These are phyloP conservation scores for Eolophus roseicapilla DNA, from an alignment of 2,113 vertebrate genomes.

Conservation along the genomic window DNA sequence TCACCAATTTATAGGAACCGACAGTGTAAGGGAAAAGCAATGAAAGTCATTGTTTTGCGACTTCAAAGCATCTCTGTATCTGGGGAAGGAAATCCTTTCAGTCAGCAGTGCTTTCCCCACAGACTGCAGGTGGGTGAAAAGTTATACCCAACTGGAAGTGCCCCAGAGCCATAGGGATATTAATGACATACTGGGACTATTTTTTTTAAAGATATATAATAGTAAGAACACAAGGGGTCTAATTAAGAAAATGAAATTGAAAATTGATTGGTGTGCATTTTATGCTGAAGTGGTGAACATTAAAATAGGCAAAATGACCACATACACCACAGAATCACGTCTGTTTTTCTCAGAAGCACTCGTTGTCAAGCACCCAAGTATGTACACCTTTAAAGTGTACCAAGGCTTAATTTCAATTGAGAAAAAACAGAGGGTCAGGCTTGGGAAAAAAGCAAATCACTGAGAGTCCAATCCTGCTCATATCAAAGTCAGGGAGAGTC, in stretches of 20 bases:
- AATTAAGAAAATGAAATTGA: slow-evolving; percentile 49
- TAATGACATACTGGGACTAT: slow-evolving; percentile 50
- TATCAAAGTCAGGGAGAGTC: neutral
- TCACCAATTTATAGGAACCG: slow-evolving; percentile 85
- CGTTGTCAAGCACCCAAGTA: neutral
- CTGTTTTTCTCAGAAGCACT: neutral
- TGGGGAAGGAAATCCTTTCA: slow-evolving; percentile 88
- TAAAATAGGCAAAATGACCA: neutral
- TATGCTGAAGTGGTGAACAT: neutral
- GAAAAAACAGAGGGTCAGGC: neutral
- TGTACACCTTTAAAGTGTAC: neutral
- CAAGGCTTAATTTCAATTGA: neutral
- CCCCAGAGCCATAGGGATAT: slow-evolving; percentile 75
- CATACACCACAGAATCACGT: neutral
- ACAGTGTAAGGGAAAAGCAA: slow-evolving; percentile 83
- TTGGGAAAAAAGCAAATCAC: neutral
- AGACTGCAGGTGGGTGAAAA: slow-evolving; percentile 86
- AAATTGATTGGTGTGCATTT: slow-evolving; percentile 2
- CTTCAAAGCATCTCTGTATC: slow-evolving; percentile 86
- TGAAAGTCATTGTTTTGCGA: slow-evolving; percentile 87
- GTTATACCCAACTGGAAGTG: slow-evolving; percentile 78
- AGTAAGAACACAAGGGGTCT: slow-evolving; percentile 12
- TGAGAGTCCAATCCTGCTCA: neutral
- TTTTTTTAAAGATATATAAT: neutral
- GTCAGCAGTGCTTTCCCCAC: slow-evolving; percentile 80